Conservation (phyloP, 2,888 invertebrate species). For the Nomada flava region DNA sequence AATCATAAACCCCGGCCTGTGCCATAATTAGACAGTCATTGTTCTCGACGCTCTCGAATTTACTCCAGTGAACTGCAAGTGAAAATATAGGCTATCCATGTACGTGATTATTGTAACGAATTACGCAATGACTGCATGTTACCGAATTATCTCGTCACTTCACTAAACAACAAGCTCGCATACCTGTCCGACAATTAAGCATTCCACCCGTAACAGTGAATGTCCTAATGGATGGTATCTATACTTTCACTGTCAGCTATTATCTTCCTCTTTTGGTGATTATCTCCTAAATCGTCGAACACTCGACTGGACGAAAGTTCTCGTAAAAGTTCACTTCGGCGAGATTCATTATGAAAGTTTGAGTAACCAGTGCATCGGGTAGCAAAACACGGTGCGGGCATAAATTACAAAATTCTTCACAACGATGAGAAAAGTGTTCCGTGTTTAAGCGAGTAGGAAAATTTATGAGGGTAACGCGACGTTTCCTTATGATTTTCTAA, state of each 20-base stretch:
- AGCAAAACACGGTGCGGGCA: too few relatives aligned
- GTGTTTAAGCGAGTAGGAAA: background rate
- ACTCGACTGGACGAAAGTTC: background rate
- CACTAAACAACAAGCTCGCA: slow-evolving; percentile 60
- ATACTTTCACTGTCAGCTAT: slow-evolving; percentile 22
- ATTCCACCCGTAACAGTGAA: slow-evolving; percentile 36
- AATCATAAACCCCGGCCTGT: slow-evolving; percentile 14
- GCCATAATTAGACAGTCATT: slow-evolving; percentile 38
- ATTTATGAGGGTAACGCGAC: background rate
- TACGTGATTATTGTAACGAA: slow-evolving; percentile 52
- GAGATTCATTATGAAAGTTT: background rate
- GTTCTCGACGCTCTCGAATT: slow-evolving; percentile 34
- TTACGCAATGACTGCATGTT: slow-evolving; percentile 46
- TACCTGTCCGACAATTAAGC: slow-evolving; percentile 54
- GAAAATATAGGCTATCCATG: slow-evolving; percentile 70
- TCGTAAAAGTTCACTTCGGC: slow-evolving; percentile 9
- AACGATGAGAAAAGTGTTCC: background rate
- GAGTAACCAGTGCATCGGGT: too few relatives aligned
- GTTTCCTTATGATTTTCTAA: slow-evolving; percentile 5
- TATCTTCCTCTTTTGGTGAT: slow-evolving; percentile 56
- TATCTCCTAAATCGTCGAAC: background rate
- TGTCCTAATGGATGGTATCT: slow-evolving; percentile 43
- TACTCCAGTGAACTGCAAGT: slow-evolving; percentile 38
- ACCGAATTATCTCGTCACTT: slow-evolving; percentile 74
- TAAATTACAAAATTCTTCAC: slow-evolving; percentile 1